Evolutionary conservation across 2,888 invertebrate species (phyloP).

Genomic region (Alitta virens): DNA sequence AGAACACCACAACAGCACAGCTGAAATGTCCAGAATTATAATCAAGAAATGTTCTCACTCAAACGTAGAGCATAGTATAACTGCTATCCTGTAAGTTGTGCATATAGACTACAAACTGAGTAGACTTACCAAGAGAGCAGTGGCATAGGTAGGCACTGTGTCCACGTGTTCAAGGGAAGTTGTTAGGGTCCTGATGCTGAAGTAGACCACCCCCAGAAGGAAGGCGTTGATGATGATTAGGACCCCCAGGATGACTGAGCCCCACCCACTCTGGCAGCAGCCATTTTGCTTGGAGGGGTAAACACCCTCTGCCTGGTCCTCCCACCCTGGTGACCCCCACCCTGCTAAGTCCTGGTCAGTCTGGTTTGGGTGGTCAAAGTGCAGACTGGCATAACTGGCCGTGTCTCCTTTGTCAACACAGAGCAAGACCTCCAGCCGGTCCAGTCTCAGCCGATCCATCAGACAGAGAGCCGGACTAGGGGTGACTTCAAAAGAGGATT

Average conservation of each 20-base stretch:
- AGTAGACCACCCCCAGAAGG: slow-evolving; percentile 75
- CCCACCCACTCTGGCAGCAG: slow-evolving; percentile 57
- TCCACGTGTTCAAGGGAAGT: slow-evolving; percentile 76
- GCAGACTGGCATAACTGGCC: too few species aligned
- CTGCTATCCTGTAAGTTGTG: background rate
- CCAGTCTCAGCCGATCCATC: too few species aligned
- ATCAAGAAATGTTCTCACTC: background rate
- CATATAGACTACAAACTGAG: too few species aligned
- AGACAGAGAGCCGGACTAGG: too few species aligned
- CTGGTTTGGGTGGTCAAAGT: too few species aligned
- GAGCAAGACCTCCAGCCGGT: too few species aligned
- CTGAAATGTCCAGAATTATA: background rate
- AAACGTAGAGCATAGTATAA: background rate
- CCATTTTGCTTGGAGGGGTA: too few species aligned
- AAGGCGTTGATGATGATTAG: slow-evolving; percentile 67
- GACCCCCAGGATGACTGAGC: slow-evolving; percentile 76
- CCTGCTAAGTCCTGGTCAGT: too few species aligned
- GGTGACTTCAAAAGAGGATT: too few species aligned
- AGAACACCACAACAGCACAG: background rate
- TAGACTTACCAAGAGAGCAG: slow-evolving; percentile 78
- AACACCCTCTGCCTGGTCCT: too few species aligned
- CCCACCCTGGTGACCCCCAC: too few species aligned
- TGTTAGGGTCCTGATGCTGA: slow-evolving; percentile 76
- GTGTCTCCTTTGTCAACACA: too few species aligned
- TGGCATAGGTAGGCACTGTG: slow-evolving; percentile 91